These are phyloP conservation scores for Brachypodius melanocephalos DNA, from an alignment of 2,113 vertebrate genomes.

Conservation along the genomic window DNA sequence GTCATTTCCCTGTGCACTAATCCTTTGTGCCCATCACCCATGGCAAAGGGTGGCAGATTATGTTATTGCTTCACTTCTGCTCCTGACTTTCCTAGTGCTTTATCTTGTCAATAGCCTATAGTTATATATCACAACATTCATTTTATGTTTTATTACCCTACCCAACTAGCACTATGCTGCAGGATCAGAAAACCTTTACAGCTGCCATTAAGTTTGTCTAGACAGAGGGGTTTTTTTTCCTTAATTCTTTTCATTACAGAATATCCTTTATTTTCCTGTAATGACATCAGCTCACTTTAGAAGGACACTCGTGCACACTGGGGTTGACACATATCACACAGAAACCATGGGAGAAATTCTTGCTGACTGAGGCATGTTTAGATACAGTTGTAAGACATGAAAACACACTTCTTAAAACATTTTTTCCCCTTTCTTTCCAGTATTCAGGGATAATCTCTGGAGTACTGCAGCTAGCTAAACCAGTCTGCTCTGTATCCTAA, in stretches of 20 bases:
- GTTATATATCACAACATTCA: background rate
- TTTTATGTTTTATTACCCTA: background rate
- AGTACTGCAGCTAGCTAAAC: background rate
- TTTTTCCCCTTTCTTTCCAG: background rate
- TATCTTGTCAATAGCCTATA: background rate
- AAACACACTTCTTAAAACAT: background rate
- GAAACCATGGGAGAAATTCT: background rate
- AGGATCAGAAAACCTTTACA: constrained; percentile 16
- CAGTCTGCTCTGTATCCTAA: background rate
- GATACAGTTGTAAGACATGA: background rate
- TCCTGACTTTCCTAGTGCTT: background rate
- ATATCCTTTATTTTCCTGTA: background rate
- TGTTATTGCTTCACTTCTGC: background rate
- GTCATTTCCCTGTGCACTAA: background rate
- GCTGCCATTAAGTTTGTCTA: background rate
- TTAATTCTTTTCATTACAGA: background rate
- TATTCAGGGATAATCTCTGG: background rate
- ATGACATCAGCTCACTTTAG: background rate
- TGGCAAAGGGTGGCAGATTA: background rate
- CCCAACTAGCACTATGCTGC: background rate
- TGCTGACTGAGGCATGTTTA: background rate
- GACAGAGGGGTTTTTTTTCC: background rate
- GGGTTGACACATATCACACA: background rate
- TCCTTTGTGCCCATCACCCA: background rate
- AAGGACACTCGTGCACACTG: background rate